Evolutionary conservation across 2,888 invertebrate species (phyloP), one percentile per base, ranked within the genome.

Genomic region (Brachyptera putata): DNA sequence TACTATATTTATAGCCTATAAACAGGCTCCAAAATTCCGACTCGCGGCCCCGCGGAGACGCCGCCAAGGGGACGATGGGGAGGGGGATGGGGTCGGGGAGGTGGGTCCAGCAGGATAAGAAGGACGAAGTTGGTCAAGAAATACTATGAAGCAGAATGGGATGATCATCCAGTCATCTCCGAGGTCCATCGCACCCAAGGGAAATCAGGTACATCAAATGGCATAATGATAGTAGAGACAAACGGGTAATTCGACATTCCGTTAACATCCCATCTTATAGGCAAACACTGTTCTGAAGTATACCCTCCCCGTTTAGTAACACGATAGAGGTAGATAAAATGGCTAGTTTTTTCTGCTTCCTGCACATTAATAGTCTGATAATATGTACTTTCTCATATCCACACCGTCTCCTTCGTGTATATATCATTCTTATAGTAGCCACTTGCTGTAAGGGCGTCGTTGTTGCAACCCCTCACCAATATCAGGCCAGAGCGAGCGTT

Each of bases 1-100:
- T 62, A 60, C 64, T 63, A 61, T 64, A 64, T 64, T 64, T 64
- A 64, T 64, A 64, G 64, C 57, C 64, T 61, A 64, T 64, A 64
- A 64, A 61, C 58, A 62, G 64, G 57, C 58, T 53, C 58, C 53
- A 59, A 61, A 59, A 43, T 59, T 50, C 49, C n/a, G 49, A 4
- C 9, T 21, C 24, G 1, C 36, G 30, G 46, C 3, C n/a, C 21
- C 41, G 7, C 21, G 41, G 21, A 3, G 11, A 18, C 7, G 7
- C 41, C 41, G 4, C 5, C 56, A 43, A 46, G 16, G 55, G 49
- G 41, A 22, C 34, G 37, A 36, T 9, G 37, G 46, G 36, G 37
- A 41, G 21, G 2, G 11, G 16, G 16, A 7, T 16, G 16, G 2
- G 3, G 53, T 46, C 48, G 55, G 49, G 49, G 22, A 34, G 49